Base-by-base conservation (phyloP, 2,888 invertebrate species). In the Epirrhoe tristata region DNA sequence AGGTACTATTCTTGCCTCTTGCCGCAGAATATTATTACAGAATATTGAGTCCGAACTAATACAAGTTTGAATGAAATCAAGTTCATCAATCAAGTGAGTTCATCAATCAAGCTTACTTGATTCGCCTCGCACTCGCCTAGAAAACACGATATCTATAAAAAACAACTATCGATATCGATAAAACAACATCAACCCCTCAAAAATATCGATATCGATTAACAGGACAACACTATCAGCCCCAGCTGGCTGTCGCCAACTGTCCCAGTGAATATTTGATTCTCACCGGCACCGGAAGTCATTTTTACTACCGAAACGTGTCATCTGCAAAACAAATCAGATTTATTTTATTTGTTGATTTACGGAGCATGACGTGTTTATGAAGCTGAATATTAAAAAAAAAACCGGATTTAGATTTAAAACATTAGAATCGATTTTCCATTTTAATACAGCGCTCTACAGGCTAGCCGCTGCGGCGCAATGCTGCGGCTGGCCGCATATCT, bases 231-330 rank as follows among this genome's bases (percentile, higher is more conserved):
- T 62, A 66, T 2, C 7, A 34, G 48, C 71, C 76, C 73, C 80
- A 80, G 74, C 76, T 81, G 81, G 73, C 71, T 71, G 54, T 67
- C 66, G 66, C 64, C 69, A 39, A 69, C 46, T 77, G 67, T 75
- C 70, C 74, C 72, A 65, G 74, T 81, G 74, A 80, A 81, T 81
- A 81, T 81, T 80, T 80, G 77, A 81, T 80, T 53, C 48, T 72
- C 65, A 63, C 36, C 60, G 50, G 62, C 65, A 63, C 36, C 60
- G 50, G 62, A 68, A 43, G 61, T 57, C 46, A 65, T 55, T 73
- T 43, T 70, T 73, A 67, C 61, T 46, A 52, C 56, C 43, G 8
- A 24, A 39, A 53, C 59, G 59, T 61, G 60, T 31, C 51, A 36
- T 51, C 10, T 10, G 12, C 24, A 43, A 58, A 51, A 59, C 39